Conservation (phyloP, 1,140 invertebrate genomes). For the Lerema accius region DNA sequence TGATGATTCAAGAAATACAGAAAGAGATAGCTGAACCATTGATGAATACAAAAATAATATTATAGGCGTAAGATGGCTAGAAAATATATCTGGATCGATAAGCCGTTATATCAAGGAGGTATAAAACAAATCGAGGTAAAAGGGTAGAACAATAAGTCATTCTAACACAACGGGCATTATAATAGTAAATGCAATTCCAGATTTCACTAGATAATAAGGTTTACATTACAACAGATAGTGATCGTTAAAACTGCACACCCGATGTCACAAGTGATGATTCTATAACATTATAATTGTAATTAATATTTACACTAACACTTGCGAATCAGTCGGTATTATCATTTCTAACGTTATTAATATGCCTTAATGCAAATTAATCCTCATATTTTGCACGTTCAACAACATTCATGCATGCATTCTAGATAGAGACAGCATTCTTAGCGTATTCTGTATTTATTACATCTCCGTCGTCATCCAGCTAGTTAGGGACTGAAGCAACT, state of each 20-base stretch:
- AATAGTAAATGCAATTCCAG: constrained; percentile 52
- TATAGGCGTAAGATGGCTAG: neutral
- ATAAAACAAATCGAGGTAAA: neutral
- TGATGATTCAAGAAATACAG: constrained; percentile 44
- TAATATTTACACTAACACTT: constrained; percentile 77
- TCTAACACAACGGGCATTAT: neutral
- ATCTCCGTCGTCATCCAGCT: constrained; percentile 31
- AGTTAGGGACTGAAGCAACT: constrained; percentile 48
- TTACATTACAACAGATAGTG: constrained; percentile 24
- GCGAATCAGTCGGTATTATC: constrained; percentile 71
- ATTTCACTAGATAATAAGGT: constrained; percentile 45
- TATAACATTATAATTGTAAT: constrained; percentile 60
- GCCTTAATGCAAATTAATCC: constrained; percentile 46
- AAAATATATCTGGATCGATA: constrained; percentile 10
- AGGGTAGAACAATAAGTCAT: constrained; percentile 13
- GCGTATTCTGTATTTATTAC: constrained; percentile 15
- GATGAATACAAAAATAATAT: constrained; percentile 8
- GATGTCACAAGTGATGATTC: constrained; percentile 63
- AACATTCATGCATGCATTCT: constrained; percentile 31
- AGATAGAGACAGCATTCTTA: constrained; percentile 19
- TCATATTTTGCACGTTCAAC: constrained; percentile 36
- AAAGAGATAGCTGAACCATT: constrained; percentile 34
- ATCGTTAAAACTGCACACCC: constrained; percentile 44
- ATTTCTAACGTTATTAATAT: constrained; percentile 42
- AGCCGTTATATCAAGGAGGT: constrained; percentile 6